A percentile compares a stretch with the other conserved stretches of the same genome.
Evolutionary conservation across 1,140 invertebrate genomes (phyloP).

Genomic region (Zeugodacus cucurbitae): DNA sequence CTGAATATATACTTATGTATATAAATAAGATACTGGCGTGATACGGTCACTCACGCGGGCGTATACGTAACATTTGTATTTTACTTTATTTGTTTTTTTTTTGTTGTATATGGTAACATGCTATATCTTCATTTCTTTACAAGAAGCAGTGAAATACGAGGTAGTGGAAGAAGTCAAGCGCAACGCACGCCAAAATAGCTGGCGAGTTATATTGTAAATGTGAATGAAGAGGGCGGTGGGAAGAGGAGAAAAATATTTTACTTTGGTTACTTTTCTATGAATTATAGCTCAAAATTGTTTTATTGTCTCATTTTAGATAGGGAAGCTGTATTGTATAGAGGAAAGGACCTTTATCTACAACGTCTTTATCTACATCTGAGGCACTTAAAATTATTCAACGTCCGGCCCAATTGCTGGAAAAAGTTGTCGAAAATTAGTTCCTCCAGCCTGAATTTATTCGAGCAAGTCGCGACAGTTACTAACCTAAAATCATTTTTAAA

Average conservation of each 20-base stretch:
- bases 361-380: too few relatives aligned
- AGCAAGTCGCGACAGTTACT: too few relatives aligned
- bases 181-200: not conserved
- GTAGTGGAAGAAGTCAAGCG: not conserved
- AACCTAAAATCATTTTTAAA: too few relatives aligned
- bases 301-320: too few relatives aligned
- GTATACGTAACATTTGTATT: constrained; percentile 10
- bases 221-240: not conserved
- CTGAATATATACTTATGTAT: not conserved
- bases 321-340: too few relatives aligned
- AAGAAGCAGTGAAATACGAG: not conserved
- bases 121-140: not conserved
- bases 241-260: not conserved
- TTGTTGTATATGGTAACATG: not conserved
- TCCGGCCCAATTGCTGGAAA: too few relatives aligned
- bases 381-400: too few relatives aligned
- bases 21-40: not conserved
- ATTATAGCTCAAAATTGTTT: too few relatives aligned
- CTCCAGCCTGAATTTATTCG: too few relatives aligned
- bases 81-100: not conserved
- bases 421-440: too few relatives aligned
- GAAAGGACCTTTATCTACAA: too few relatives aligned
- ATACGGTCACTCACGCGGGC: constrained; percentile 20
- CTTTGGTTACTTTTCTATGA: too few relatives aligned
- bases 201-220: not conserved